Percentiles rank a stretch among this genome's conserved stretches.
Conservation (phyloP, 2,888 invertebrate species). For the Timandra comae region DNA sequence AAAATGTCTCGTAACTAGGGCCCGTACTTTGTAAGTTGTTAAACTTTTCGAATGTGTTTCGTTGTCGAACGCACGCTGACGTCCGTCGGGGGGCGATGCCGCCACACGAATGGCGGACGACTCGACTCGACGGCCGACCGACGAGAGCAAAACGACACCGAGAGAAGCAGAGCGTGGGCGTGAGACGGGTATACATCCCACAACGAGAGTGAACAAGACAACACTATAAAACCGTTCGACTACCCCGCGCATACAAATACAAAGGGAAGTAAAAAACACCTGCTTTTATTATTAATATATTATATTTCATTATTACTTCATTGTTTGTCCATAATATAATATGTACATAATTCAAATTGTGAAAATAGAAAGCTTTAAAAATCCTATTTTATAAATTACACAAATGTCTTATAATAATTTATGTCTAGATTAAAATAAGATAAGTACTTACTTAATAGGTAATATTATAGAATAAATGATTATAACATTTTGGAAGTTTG, state of each 20-base stretch:
- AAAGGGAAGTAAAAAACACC: conserved; percentile 49
- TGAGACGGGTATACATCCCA: conserved; percentile 30
- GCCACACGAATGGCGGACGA: conserved; percentile 45
- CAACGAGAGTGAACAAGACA: conserved; percentile 31
- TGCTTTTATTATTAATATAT: conserved; percentile 23
- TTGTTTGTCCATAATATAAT: conserved; percentile 15
- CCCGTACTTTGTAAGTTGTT: conserved; percentile 55
- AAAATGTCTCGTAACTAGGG: conserved; percentile 44
- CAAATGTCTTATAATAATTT: not conserved
- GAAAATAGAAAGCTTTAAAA: too few species aligned
- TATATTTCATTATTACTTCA: too few species aligned
- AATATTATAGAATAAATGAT: too few species aligned
- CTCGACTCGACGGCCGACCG: conserved; percentile 6
- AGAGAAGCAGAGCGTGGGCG: conserved; percentile 48
- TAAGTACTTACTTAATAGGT: too few species aligned
- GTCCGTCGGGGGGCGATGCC: conserved; percentile 45
- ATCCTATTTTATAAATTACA: not conserved
- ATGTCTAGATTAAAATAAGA: too few species aligned
- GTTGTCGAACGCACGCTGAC: conserved; percentile 35
- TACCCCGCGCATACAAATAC: conserved; percentile 39
- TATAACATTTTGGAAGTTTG: too few species aligned
- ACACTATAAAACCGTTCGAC: conserved; percentile 41
- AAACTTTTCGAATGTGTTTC: conserved; percentile 62
- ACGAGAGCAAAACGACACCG: conserved; percentile 10
- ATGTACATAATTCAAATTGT: not conserved